phyloP scores from a whole-genome alignment of 2,888 invertebrate genomes.

The Myopa testacea region DNA sequence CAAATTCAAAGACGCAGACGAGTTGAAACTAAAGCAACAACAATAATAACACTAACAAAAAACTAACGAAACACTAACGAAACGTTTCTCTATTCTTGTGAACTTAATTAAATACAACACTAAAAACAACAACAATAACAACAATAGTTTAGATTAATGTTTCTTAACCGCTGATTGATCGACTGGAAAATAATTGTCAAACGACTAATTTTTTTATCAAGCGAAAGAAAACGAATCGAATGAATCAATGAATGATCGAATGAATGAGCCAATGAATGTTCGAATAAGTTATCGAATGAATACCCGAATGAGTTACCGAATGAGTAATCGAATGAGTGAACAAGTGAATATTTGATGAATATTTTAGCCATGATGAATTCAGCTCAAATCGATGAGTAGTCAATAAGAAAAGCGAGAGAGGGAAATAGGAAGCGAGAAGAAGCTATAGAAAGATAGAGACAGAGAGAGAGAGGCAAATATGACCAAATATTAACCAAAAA shows the following conservation, averaged over 20 bases:
- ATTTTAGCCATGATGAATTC: no score
- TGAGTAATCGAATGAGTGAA: no score
- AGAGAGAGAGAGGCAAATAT: no score
- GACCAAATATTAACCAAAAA: no score
- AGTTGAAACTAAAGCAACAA: neutral
- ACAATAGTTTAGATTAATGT: neutral
- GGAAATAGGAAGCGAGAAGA: no score
- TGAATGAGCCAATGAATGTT: neutral
- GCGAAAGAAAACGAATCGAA: neutral
- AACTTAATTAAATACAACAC: constrained; percentile 17
- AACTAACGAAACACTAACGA: neutral
- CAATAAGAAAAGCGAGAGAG: no score
- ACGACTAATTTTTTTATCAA: neutral
- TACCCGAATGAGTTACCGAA: no score
- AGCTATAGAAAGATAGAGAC: no score
- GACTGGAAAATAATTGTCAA: neutral
- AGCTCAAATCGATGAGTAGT: no score
- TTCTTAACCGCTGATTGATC: neutral
- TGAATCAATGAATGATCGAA: constrained; percentile 9
- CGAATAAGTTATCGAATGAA: no score
- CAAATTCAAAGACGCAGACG: constrained; percentile 3
- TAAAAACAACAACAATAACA: neutral
- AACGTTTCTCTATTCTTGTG: neutral
- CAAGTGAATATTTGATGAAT: no score
- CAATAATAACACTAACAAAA: neutral